phyloP scores from a whole-genome alignment of 23 tunicate genomes.

The Ciona savignyi region DNA sequence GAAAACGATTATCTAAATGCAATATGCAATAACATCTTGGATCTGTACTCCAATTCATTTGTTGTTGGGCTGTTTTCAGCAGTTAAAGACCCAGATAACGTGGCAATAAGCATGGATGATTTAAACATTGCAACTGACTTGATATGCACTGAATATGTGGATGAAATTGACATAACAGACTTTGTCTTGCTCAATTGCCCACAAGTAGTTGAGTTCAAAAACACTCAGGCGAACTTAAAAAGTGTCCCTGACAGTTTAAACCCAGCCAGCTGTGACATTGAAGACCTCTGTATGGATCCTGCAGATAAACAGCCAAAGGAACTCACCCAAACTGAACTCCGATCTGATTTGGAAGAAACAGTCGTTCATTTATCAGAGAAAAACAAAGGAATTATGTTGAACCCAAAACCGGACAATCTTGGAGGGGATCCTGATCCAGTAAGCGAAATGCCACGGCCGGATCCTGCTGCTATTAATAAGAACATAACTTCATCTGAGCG shows the following conservation, averaged over 20 bases:
- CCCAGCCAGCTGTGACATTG: constrained; percentile 7
- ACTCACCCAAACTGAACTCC: neutral
- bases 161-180: constrained; percentile 90
- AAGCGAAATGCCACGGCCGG: neutral
- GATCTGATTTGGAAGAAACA: neutral
- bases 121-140: constrained; percentile 54
- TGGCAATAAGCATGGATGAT: constrained; percentile 43
- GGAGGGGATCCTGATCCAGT: no score
- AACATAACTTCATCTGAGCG: neutral
- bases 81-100: constrained; percentile 16
- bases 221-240: neutral
- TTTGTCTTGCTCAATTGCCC: constrained; percentile 74
- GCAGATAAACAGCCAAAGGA: neutral
- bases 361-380: neutral
- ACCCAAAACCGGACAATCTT: neutral
- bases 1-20: constrained; percentile 14
- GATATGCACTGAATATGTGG: constrained; percentile 58
- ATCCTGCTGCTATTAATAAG: neutral
- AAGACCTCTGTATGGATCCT: constrained; percentile 7
- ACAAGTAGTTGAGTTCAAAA: constrained; percentile 51
- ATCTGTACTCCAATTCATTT: constrained; percentile 38
- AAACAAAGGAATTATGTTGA: no score
- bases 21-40: constrained; percentile 10
- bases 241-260: neutral
- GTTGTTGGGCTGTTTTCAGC: constrained; percentile 43